Conservation (phyloP, 2,113 vertebrate genomes). For the Gymnorhina tibicen region DNA sequence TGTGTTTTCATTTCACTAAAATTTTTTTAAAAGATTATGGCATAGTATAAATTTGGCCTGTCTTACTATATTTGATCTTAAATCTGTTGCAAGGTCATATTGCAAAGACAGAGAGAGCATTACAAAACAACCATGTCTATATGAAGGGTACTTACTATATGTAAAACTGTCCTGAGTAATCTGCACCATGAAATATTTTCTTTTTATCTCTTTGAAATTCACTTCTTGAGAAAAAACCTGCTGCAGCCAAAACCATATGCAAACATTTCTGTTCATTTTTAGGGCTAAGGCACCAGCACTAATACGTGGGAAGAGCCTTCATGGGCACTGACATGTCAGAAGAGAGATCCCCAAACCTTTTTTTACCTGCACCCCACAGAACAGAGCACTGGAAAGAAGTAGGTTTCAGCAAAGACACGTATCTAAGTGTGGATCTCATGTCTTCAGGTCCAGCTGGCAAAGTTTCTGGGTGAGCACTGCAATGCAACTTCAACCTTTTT, state of each 20-base stretch:
- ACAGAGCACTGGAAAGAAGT: accelerated
- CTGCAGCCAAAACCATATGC: neutral
- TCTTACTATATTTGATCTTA: neutral
- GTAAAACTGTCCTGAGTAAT: conserved; percentile 34
- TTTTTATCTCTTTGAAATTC: neutral
- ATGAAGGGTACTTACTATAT: neutral
- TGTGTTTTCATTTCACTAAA: neutral
- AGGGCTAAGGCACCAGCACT: conserved; percentile 32
- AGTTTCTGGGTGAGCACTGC: neutral
- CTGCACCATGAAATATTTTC: neutral
- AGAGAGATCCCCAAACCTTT: neutral
- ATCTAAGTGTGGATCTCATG: neutral
- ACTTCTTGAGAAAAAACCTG: neutral
- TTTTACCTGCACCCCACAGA: neutral
- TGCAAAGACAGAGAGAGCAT: neutral
- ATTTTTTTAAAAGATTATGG: neutral
- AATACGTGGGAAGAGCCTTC: neutral
- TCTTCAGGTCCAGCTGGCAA: neutral
- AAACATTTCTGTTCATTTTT: neutral
- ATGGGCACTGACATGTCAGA: neutral
- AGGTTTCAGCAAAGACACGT: neutral
- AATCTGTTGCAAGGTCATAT: neutral
- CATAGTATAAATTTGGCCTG: neutral
- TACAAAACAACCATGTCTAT: neutral
- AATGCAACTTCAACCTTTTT: neutral